phyloP scores from a whole-genome alignment of 2,113 vertebrate genomes.

The Canis aureus region DNA sequence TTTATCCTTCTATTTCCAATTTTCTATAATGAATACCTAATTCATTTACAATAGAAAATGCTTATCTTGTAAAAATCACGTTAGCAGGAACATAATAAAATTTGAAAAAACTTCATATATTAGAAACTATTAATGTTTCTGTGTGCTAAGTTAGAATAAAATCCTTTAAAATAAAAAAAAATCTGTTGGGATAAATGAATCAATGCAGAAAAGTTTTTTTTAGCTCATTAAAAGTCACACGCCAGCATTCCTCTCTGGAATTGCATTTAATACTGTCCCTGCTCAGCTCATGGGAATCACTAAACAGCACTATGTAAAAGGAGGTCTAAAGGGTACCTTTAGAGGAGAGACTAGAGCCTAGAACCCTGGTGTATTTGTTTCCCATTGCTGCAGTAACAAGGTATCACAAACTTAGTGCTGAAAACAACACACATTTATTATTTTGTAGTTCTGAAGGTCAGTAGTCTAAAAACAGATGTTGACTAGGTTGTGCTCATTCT shows the following conservation, averaged over 20 bases:
- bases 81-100: slow-evolving; percentile 65
- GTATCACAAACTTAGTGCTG: not conserved
- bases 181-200: slow-evolving; percentile 56
- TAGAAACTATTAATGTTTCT: slow-evolving; percentile 65
- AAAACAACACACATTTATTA: not conserved
- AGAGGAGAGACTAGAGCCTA: not conserved
- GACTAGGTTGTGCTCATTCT: not conserved
- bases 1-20: slow-evolving; percentile 37
- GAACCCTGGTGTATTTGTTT: not conserved
- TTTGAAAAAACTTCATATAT: slow-evolving; percentile 65
- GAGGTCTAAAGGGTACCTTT: not conserved
- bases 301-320: not conserved
- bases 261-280: not conserved
- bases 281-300: not conserved
- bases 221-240: slow-evolving; percentile 43
- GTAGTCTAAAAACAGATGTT: not conserved
- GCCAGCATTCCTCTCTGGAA: not conserved
- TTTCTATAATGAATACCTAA: slow-evolving; percentile 70
- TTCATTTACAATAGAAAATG: slow-evolving; percentile 72
- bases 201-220: slow-evolving; percentile 45
- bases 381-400: not conserved
- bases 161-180: slow-evolving; percentile 59
- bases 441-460: not conserved
- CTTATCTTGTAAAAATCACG: slow-evolving; percentile 68
- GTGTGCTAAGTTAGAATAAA: slow-evolving; percentile 56